A percentile compares a stretch with the other conserved stretches of the same genome.
Conservation (phyloP, 2,113 vertebrate species). For the Menidia beryllina region DNA sequence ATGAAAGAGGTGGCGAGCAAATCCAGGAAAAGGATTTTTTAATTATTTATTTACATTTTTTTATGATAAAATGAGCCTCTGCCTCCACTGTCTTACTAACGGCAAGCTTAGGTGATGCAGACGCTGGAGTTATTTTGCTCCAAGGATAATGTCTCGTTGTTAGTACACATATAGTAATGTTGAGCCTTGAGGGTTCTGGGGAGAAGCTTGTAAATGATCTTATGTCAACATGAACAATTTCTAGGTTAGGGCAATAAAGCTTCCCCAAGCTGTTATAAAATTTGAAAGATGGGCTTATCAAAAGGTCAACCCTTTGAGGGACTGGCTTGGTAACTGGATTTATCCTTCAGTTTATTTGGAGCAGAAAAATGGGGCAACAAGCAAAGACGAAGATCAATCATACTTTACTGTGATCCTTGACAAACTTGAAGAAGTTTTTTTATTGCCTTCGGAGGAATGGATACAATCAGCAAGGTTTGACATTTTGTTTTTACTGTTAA, state of each 20-base stretch:
- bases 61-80: not conserved
- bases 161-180: constrained; percentile 59
- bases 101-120: constrained; percentile 48
- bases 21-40: constrained; percentile 6
- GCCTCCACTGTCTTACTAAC: constrained; percentile 19
- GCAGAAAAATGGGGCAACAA: constrained; percentile 71
- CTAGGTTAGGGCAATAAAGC: constrained; percentile 74
- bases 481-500: not conserved
- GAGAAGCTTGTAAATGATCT: constrained; percentile 72
- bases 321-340: constrained; percentile 72
- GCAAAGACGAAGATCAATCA: constrained; percentile 65
- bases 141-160: constrained; percentile 66
- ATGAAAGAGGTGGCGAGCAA: constrained; percentile 7
- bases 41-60: no score
- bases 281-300: constrained; percentile 77
- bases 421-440: constrained; percentile 46
- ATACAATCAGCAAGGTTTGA: not conserved
- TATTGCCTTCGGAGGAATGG: constrained; percentile 16
- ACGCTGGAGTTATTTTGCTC: constrained; percentile 51
- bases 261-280: constrained; percentile 65
- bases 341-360: constrained; percentile 78
- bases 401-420: constrained; percentile 58
- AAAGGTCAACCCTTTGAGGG: constrained; percentile 75
- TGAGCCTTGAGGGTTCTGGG: constrained; percentile 62
- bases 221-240: constrained; percentile 72